Evolutionary conservation across 2,888 invertebrate species (phyloP), one percentile per base, ranked within the genome.

Genomic region (Embidobia sp.): DNA sequence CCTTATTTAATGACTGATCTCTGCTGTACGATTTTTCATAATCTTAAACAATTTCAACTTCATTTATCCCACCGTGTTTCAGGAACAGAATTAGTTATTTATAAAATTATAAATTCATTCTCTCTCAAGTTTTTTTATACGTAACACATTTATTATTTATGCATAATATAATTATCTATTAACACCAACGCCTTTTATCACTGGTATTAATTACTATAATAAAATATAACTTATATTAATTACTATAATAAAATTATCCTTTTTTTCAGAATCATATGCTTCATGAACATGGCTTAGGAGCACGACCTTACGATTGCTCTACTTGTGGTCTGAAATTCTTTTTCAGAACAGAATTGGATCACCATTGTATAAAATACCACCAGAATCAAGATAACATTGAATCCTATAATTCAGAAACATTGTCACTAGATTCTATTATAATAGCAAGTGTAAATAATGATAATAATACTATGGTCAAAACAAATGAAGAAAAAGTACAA

Each of bases 331-430:
- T 95, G 78, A 95, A 95, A 82, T 98, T 96, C 90, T 97, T 96
- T 90, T 98, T 98, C 91, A 93, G 96, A 26, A 95, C 97, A 0
- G 97, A 98, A 87, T 90, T 98, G 2, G 96, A 97, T 83, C 97
- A 98, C 87, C 98, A 98, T 87, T 72, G 63, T 73, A 51, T 76
- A 26, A 78, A 72, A 40, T 79, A 75, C 18, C 77, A 77, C 27
- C 66, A 48, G 2, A 63, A 22, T 44, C 59, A 42, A 37, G 73
- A 64, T 44, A 66, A 48, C 7, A 1, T 5, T 5, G 55, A 63
- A 26, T 3, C 11, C 2, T 19, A 6, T 1, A 61, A 5, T 70
- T 15, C 16, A 13, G 55, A 63, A 22, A 26, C n/a, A 1, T 5
- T 6, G 3, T 15, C 22, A 3, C 44, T 29, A 49, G 51, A 69